Evolutionary conservation across 2,888 invertebrate genomes (phyloP), one percentile per base, ranked within the genome.

Genomic region (Spatulosminthurus flaviceps): DNA sequence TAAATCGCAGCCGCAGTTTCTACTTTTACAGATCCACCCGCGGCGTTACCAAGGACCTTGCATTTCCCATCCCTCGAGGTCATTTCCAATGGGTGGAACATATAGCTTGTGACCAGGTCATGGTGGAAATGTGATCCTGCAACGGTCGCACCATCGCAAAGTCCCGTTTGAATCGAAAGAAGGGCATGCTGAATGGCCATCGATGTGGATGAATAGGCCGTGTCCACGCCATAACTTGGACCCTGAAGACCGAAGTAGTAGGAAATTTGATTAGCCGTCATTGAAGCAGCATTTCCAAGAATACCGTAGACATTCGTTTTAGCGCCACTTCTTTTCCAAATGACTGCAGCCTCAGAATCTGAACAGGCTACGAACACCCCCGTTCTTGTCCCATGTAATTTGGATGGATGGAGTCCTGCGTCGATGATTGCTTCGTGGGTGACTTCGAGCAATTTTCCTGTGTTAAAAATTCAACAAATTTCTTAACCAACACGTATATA

Each of bases 201-300:
- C 87, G 97, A 89, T 82, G 96, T 95, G 86, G 97, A 97, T 0
- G 97, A 97, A 88, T 98, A 98, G 13, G 98, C 98, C 1, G 98
- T 98, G 89, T 98, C 98, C 69, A 98, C 89, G 42, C 96, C 93
- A 88, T 93, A 97, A 87, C 97, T 97, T 13, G 98, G 98, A 0
- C 98, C 91, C 2, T 60, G 4, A 5, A 60, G 16, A 4, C 21
- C 60, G 5, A 60, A 21, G 4, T 4, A 4, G 60, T 21, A 60
- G 60, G 60, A 60, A 4, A 60, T 7, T 21, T 13, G 60, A 13
- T 60, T 60, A 4, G 60, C 60, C 16, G 16, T 7, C 60, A 60
- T 60, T 4, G 60, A 21, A 21, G 2, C 2, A 16, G 21, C 19
- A 21, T 19, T 60, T 60, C 60, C 60, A 4, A 60, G 60, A 7